A percentile compares a stretch with the other conserved stretches of the same genome.
These are phyloP conservation scores for Epinephelus malabaricus DNA, from an alignment of 2,797 vertebrate genomes.

Conservation along the genomic window DNA sequence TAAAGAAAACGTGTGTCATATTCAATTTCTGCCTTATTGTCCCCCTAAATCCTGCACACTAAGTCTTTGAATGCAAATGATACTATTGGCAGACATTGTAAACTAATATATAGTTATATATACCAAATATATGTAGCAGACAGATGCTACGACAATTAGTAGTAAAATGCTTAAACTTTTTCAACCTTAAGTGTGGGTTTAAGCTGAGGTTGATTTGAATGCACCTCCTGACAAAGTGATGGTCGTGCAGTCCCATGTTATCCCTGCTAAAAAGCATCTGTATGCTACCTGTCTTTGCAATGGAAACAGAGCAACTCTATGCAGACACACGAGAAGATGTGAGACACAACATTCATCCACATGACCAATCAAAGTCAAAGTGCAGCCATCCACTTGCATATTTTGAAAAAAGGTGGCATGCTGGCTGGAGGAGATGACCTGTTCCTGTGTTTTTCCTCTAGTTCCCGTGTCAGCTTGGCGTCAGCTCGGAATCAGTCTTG, in stretches of 20 bases:
- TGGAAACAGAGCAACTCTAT: not conserved
- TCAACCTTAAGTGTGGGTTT: too few relatives aligned
- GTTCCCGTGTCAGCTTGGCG: conserved; percentile 36
- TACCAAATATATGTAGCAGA: not conserved
- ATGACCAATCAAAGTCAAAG: not conserved
- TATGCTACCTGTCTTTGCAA: not conserved
- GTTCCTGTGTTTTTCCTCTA: conserved; percentile 20
- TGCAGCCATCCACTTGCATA: not conserved
- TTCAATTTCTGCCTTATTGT: too few relatives aligned
- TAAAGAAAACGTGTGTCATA: too few relatives aligned
- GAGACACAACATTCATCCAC: not conserved
- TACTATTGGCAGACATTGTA: not conserved
- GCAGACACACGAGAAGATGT: not conserved
- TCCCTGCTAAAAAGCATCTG: not conserved
- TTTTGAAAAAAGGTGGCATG: conserved; percentile 6
- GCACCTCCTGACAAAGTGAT: not conserved
- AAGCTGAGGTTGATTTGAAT: not conserved
- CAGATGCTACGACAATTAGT: not conserved
- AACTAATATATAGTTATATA: not conserved
- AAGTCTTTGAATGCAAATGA: not conserved
- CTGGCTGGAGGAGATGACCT: conserved; percentile 18
- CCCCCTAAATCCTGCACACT: too few relatives aligned
- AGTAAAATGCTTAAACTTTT: too few relatives aligned
- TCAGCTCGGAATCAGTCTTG: conserved; percentile 28
- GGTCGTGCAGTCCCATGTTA: too few relatives aligned